A percentile compares a stretch with the other conserved stretches of the same genome.
phyloP scores from a whole-genome alignment of 1,140 invertebrate genomes.

The Polypedilum pembai region DNA sequence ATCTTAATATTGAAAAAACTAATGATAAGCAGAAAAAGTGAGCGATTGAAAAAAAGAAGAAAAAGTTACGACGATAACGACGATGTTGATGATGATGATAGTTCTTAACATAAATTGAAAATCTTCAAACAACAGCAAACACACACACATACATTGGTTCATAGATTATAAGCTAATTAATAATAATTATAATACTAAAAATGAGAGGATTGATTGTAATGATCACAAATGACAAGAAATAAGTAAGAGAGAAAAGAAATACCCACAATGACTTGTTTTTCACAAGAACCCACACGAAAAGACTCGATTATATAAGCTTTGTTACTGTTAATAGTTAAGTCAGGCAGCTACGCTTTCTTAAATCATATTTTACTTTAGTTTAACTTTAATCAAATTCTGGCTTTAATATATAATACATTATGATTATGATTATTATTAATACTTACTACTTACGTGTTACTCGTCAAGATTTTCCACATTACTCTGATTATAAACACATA shows the following conservation, averaged over 20 bases:
- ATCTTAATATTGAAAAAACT: not conserved
- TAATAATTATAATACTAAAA: not conserved
- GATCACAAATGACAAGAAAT: not conserved
- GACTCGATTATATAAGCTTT: conserved; percentile 18
- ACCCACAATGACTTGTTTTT: conserved; percentile 1
- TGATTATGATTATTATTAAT: not conserved
- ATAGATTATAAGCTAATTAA: not conserved
- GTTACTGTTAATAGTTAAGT: not conserved
- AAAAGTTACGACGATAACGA: not conserved
- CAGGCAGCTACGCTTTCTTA: conserved; percentile 13
- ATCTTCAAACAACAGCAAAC: not conserved
- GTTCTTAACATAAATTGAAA: too few relatives aligned
- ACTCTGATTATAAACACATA: too few relatives aligned
- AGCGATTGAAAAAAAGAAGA: not conserved
- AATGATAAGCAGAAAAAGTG: not conserved
- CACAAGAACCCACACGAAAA: conserved; percentile 10
- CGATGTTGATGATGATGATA: not conserved
- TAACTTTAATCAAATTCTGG: conserved; percentile 1
- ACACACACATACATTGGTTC: not conserved
- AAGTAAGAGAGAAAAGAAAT: not conserved
- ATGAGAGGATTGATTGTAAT: not conserved
- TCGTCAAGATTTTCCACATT: too few relatives aligned
- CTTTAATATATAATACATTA: not conserved
- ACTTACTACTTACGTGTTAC: not conserved
- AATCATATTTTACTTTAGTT: not conserved